Evolutionary conservation across 2,888 invertebrate species (phyloP).

Genomic region (Agapetus fuscipes): DNA sequence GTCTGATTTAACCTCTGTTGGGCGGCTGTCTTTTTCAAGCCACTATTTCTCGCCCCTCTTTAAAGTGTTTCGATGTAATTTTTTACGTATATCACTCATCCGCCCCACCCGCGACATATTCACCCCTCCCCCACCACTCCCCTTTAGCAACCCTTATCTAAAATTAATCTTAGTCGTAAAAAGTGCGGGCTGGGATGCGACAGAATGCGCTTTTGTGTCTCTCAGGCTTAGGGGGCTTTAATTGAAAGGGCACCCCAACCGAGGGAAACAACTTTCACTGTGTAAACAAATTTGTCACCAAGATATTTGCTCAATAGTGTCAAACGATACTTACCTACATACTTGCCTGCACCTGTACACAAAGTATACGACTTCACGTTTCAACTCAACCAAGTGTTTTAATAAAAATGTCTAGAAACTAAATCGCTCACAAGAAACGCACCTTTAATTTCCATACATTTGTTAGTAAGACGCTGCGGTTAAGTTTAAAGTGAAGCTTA

Average conservation of each 20-base stretch:
- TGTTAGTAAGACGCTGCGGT: too few relatives aligned
- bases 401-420: not conserved
- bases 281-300: constrained; percentile 20
- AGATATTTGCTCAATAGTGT: constrained; percentile 6
- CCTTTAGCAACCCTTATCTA: constrained; percentile 19
- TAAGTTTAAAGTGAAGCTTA: too few relatives aligned
- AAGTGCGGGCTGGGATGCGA: constrained; percentile 9
- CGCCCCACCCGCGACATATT: constrained; percentile 6
- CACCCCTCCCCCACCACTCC: constrained; percentile 2
- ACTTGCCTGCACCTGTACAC: not conserved
- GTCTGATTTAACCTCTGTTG: too few relatives aligned
- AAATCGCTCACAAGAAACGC: too few relatives aligned
- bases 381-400: not conserved
- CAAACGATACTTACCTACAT: constrained; percentile 6
- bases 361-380: too few relatives aligned
- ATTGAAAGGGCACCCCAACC: constrained; percentile 13
- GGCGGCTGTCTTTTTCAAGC: too few relatives aligned
- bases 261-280: constrained; percentile 6
- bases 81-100: constrained; percentile 10
- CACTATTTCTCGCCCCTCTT: too few relatives aligned
- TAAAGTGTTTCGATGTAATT: too few relatives aligned
- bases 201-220: constrained; percentile 15
- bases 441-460: too few relatives aligned
- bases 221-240: constrained; percentile 8
- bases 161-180: constrained; percentile 22